Evolutionary conservation across 2,888 invertebrate species (phyloP), one percentile per base, ranked within the genome.

Genomic region (Dynastes maya): DNA sequence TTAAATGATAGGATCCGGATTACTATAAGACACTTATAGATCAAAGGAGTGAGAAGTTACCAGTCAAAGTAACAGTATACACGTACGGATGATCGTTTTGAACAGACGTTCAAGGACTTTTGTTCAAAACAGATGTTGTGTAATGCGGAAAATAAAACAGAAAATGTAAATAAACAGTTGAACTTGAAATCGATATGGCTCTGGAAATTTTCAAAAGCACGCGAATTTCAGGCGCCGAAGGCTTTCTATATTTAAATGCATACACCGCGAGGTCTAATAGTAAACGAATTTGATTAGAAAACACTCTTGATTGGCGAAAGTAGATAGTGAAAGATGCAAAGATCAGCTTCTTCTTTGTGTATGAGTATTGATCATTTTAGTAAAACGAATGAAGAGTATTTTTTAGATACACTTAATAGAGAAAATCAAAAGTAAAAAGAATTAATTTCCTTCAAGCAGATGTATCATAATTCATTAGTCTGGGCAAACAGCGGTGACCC

Each of bases 211-310:
- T 51, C n/a, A 51, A 29, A 22, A 51, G 49, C 51, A 51, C 13
- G 68, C 68, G 22, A 16, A 68, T 68, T 49, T 68, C 3, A 51
- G 68, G 68, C 68, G 68, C 68, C 51, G 5, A 68, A 49, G n/a
- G 45, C 27, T 16, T 68, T 68, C 68, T 68, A 68, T 51, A 51
- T 51, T 68, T 68, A 68, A 68, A 45, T 49, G n/a, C n/a, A 63
- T 29, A 13, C 32, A 63, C 32, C 29, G 13, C 29, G 11, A 5
- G 8, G 11, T 32, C 11, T 45, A 9, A 32, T 32, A 63, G n/a
- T 29, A 32, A 63, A 63, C 29, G 63, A 13, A 9, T 63, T 16
- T 27, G 22, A 61, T 27, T 61, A 61, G 6, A 61, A 29, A 61
- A 27, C 3, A 32, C 22, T 32, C 1, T 45, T 45, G 45, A 45